phyloP scores from a whole-genome alignment of 2,888 invertebrate genomes.

The Cheilosia scutellata region DNA sequence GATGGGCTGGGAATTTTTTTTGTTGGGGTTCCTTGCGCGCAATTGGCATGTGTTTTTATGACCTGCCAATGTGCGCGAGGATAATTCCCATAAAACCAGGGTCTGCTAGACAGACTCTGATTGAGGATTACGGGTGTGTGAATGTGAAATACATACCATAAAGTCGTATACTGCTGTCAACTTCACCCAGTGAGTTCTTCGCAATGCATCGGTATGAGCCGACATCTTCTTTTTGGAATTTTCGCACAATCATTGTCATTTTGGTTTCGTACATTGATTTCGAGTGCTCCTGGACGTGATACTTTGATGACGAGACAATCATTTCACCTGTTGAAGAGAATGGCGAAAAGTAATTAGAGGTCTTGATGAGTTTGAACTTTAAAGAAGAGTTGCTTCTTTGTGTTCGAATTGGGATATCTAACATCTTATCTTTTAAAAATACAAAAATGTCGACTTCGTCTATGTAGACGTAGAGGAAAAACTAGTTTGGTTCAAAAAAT shows the following conservation, averaged over 20 bases:
- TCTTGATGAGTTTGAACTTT: not conserved
- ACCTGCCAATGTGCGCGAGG: conserved; percentile 48
- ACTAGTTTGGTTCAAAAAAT: too few relatives aligned
- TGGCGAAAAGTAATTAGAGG: not conserved
- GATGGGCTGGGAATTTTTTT: not conserved
- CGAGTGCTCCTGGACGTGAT: conserved; percentile 89
- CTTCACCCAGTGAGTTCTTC: conserved; percentile 94
- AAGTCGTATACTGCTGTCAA: conserved; percentile 93
- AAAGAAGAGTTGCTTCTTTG: not conserved
- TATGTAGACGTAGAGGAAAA: too few relatives aligned
- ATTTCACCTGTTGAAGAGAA: conserved; percentile 87
- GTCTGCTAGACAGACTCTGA: conserved; percentile 36
- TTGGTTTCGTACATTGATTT: conserved; percentile 92
- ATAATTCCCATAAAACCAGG: conserved; percentile 55
- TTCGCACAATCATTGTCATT: conserved; percentile 91
- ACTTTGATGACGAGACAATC: conserved; percentile 92
- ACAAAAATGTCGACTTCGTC: too few relatives aligned
- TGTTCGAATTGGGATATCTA: not conserved
- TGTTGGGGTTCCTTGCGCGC: not conserved
- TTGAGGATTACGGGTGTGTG: conserved; percentile 43
- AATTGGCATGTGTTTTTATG: conserved; percentile 56
- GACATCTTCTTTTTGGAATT: conserved; percentile 89
- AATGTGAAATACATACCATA: conserved; percentile 87
- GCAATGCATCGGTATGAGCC: conserved; percentile 94
- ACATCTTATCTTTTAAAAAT: too few relatives aligned